A percentile compares a stretch with the other conserved stretches of the same genome.
Evolutionary conservation across 2,888 invertebrate genomes (phyloP).

Genomic region (Abrostola triplasia): DNA sequence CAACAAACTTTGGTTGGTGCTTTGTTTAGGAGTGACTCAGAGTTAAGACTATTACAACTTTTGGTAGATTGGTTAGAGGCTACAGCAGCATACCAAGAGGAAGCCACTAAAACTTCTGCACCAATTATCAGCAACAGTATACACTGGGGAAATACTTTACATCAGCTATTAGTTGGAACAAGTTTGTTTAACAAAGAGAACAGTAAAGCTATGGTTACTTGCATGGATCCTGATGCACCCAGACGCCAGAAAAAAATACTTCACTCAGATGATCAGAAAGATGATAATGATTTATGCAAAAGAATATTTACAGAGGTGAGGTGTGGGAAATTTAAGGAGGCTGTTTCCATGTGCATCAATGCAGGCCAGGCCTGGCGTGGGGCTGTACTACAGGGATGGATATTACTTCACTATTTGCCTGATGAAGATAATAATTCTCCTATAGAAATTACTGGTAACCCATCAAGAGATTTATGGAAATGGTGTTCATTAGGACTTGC

Average conservation of each 20-base stretch:
- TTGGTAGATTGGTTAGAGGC: slow-evolving; percentile 98
- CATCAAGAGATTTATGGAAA: slow-evolving; percentile 94
- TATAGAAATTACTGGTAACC: slow-evolving; percentile 93
- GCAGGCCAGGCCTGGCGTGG: slow-evolving; percentile 98
- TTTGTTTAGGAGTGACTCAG: slow-evolving; percentile 85
- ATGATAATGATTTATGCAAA: slow-evolving; percentile 88
- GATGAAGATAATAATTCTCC: slow-evolving; percentile 84
- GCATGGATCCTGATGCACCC: slow-evolving; percentile 97
- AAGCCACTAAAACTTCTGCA: slow-evolving; percentile 79
- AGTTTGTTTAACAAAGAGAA: slow-evolving; percentile 84
- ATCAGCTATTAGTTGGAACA: slow-evolving; percentile 89
- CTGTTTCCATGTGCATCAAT: slow-evolving; percentile 93
- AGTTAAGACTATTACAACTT: slow-evolving; percentile 92
- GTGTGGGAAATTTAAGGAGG: slow-evolving; percentile 95
- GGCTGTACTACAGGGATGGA: slow-evolving; percentile 96
- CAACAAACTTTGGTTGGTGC: slow-evolving; percentile 78
- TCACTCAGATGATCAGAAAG: slow-evolving; percentile 96
- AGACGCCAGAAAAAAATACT: slow-evolving; percentile 92
- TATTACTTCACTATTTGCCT: slow-evolving; percentile 95
- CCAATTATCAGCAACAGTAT: slow-evolving; percentile 89
- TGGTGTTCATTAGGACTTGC: slow-evolving; percentile 91
- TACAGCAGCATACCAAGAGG: slow-evolving; percentile 94
- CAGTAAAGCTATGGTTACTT: slow-evolving; percentile 87
- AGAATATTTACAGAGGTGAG: slow-evolving; percentile 93
- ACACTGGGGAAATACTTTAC: slow-evolving; percentile 97